A percentile compares a stretch with the other conserved stretches of the same genome.
Evolutionary conservation across 2,113 vertebrate species (phyloP).

Genomic region (Crotalus tigris): DNA sequence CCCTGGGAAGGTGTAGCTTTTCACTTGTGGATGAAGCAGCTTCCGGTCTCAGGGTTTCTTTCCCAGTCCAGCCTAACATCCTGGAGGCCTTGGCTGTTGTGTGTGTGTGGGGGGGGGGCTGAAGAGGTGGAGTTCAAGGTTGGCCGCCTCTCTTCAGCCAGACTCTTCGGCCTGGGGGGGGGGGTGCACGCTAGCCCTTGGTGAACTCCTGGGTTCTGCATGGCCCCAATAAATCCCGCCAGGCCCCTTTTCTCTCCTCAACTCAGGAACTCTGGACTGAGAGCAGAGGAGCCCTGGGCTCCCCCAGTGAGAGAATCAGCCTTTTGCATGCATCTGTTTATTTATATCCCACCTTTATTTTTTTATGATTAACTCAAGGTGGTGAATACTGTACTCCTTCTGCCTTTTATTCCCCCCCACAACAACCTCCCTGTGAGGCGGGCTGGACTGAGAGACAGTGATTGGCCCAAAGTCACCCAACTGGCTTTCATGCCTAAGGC

Average conservation of each 20-base stretch:
- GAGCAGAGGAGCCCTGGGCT: neutral
- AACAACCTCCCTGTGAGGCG: neutral
- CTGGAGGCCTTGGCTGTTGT: no score
- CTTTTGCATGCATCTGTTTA: neutral
- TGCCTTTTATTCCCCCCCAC: neutral
- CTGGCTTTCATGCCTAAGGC: neutral
- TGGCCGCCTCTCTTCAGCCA: neutral
- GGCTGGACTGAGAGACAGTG: neutral
- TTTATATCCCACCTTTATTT: neutral
- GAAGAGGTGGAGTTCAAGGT: neutral
- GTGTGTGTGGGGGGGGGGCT: no score
- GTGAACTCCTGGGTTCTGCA: neutral
- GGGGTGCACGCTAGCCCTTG: neutral
- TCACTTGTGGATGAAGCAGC: neutral
- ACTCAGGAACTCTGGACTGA: neutral
- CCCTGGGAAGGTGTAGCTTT: neutral
- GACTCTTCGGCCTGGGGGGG: neutral
- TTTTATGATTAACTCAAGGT: neutral
- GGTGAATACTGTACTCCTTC: neutral
- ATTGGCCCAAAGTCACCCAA: neutral
- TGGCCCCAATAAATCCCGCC: neutral
- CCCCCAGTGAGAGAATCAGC: neutral
- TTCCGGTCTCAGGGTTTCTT: neutral
- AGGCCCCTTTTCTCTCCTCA: neutral
- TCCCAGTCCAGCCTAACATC: neutral